Conservation (phyloP, 2,113 vertebrate genomes). For the Castor canadensis region DNA sequence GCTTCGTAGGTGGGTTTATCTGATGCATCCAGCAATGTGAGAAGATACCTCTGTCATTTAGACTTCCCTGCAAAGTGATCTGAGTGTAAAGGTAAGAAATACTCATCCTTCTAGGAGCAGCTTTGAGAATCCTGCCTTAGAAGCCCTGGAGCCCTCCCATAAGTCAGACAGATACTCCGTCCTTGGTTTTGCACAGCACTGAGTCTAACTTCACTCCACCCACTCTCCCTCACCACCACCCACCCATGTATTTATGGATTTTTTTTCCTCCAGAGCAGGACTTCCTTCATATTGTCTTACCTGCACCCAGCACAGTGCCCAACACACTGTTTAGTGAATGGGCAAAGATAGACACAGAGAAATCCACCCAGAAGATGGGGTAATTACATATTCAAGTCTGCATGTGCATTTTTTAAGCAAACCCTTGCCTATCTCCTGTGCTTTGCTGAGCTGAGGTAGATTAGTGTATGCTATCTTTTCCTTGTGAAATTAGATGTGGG, state of each 20-base stretch:
- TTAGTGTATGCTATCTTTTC: background rate
- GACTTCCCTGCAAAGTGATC: background rate
- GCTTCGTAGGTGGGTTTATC: background rate
- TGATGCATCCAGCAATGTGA: accelerated
- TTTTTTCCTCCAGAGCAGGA: background rate
- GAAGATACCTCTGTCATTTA: background rate
- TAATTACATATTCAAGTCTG: background rate
- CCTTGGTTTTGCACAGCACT: background rate
- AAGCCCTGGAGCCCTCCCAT: accelerated
- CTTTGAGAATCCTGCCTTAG: background rate
- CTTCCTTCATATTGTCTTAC: background rate
- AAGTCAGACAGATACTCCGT: accelerated
- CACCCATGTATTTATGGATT: background rate
- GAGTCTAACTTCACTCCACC: background rate
- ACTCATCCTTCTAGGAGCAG: background rate
- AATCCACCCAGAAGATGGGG: background rate
- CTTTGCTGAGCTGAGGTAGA: background rate
- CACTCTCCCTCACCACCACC: no score
- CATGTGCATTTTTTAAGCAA: background rate
- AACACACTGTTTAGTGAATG: background rate
- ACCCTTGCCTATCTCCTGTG: background rate
- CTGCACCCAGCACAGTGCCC: no score
- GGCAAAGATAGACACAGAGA: background rate
- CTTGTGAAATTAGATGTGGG: background rate
- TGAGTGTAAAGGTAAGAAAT: background rate